These are phyloP conservation scores for Drosophila micromelanica DNA, from an alignment of 1,140 invertebrate species.

Conservation along the genomic window DNA sequence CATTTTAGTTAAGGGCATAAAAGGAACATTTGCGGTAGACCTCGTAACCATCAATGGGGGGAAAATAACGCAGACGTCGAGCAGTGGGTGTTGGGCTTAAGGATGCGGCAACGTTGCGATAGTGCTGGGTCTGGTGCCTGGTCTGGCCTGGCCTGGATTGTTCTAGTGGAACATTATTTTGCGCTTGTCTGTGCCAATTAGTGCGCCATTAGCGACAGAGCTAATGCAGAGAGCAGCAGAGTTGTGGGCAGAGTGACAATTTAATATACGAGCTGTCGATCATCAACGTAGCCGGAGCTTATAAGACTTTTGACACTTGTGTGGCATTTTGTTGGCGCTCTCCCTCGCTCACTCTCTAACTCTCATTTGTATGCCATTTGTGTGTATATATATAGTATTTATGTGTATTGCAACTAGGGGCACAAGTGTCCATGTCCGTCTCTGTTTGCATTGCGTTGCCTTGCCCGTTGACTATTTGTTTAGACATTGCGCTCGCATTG, in stretches of 20 bases:
- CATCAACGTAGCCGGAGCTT: slow-evolving; percentile 34
- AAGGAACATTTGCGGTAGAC: slow-evolving; percentile 35
- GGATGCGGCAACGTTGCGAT: not conserved
- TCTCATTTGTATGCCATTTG: slow-evolving; percentile 35
- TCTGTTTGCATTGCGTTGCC: slow-evolving; percentile 69
- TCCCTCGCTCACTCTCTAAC: not conserved
- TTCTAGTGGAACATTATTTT: slow-evolving; percentile 52
- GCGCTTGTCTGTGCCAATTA: slow-evolving; percentile 55
- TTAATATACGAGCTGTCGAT: slow-evolving; percentile 38
- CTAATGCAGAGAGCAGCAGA: not conserved
- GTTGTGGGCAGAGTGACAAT: not conserved
- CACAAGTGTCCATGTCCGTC: slow-evolving; percentile 73
- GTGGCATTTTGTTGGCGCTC: slow-evolving; percentile 1
- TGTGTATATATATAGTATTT: slow-evolving; percentile 8
- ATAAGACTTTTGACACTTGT: slow-evolving; percentile 61
- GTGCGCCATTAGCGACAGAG: not conserved
- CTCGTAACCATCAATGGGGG: slow-evolving; percentile 1
- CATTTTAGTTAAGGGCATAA: slow-evolving; percentile 8
- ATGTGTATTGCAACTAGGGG: slow-evolving; percentile 41
- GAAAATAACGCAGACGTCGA: slow-evolving; percentile 14
- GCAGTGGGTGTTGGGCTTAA: not conserved
- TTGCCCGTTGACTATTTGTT: slow-evolving; percentile 72
- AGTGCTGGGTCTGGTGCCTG: no score
- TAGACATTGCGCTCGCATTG: slow-evolving; percentile 73
- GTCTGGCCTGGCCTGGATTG: slow-evolving; percentile 32